Evolutionary conservation across 2,888 invertebrate species (phyloP), one percentile per base, ranked within the genome.

Genomic region (Nymphalis urticae): DNA sequence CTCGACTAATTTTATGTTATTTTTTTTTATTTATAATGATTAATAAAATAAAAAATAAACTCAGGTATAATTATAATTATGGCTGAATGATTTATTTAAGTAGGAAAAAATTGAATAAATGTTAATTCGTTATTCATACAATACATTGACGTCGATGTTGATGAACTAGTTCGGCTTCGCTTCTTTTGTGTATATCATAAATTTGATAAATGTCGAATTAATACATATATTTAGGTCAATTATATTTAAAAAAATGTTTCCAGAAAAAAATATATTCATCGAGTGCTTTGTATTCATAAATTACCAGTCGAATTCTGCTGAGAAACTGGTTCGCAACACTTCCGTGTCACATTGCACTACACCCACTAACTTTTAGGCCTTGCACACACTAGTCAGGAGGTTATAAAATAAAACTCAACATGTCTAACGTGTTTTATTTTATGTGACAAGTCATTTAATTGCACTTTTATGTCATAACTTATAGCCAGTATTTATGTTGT

Each of bases 271-370:
- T 9, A 13, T n/a, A 61, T 60, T 65, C 24, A 36, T 62, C 51
- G 19, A 58, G 24, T n/a, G 50, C 51, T 68, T 68, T 59, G 32
- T 61, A 62, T 62, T 59, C 27, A 68, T 71, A 71, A 63, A 60
- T 68, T 51, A 66, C 60, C 32, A 64, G 64, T 69, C 48, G 64
- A 72, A 71, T 74, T 72, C 56, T 65, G 66, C 62, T 62, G 62
- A 68, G 62, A 69, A 74, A 73, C 73, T 73, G 71, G 73, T 74
- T 68, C 66, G 60, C 48, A 50, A 48, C 68, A 70, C 75, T 76
- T 76, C 76, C 76, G 75, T 70, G 70, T 75, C 69, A 62, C 70
- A 65, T 59, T 75, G 72, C 66, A 69, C 58, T 67, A 69, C 68
- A 69, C 72, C 65, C 73, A 69, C 73, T 69, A 66, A 70, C 71